Evolutionary conservation across 2,797 vertebrate genomes (phyloP), one percentile per base, ranked within the genome.

Genomic region (Pelobates cultripes): DNA sequence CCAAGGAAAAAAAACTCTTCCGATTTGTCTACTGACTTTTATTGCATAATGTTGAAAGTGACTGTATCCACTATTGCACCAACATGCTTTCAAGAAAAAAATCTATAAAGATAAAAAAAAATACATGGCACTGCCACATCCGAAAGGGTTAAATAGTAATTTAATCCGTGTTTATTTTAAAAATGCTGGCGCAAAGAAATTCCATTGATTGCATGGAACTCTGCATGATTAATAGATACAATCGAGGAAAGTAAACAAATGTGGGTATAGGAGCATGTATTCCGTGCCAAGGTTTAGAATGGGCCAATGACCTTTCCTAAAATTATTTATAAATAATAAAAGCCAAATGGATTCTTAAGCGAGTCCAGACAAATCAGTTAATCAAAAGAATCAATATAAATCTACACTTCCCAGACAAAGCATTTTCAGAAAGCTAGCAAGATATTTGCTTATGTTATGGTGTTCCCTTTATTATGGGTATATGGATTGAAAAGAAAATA

Each of bases 301-400:
- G 14, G 15, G 14, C 57, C 57, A 2, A 8, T 40, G 61, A 64
- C 61, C 14, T 70, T 70, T 2, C 43, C 4, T 44, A 9, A 70
- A 70, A 43, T 70, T 13, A 44, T 45, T 45, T 44, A 70, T 70
- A 70, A 70, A 70, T 70, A 70, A 70, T 70, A 45, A 70, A 70
- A 70, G 14, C 43, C 68, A 70, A 70, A 70, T 45, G 68, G 68
- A 70, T 70, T 70, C 68, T 44, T 70, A 70, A 70, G 68, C 3
- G 45, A 70, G 42, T 43, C 43, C n/a, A 2, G 45, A 43, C 7
- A 44, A 70, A 44, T 70, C 42, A 64, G 7, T 64, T 64, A 40
- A 64, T 64, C 61, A 28, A 14, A 64, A 64, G 61, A 64, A 64
- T 64, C 61, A 64, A 64, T 64, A 64, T 7, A 40, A 3, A 64